Base-by-base conservation (phyloP, 2,797 vertebrate species). In the Fistularia tabacaria region DNA sequence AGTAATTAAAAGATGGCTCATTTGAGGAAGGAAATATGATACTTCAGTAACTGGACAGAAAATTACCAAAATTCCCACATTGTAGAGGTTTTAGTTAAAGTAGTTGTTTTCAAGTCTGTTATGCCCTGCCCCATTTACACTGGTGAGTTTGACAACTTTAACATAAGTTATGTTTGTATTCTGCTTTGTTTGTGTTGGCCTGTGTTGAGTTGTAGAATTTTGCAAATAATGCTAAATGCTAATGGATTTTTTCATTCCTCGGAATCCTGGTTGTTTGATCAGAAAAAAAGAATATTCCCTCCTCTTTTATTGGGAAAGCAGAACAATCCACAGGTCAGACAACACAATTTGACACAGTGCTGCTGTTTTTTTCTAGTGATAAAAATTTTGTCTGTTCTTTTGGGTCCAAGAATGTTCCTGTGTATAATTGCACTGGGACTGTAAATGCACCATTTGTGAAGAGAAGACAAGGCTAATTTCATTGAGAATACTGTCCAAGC, bases 381-480 rank as follows among this genome's bases (percentile, higher is more conserved):
- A 89, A 90, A 93, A 89, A 69, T 81, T 82, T 80, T 74, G 61
- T 64, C 76, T 83, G 51, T 85, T 85, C 87, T 64, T 75, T 82
- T 86, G 82, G 59, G 83, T 91, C 88, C 86, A 88, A 88, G 73
- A 76, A 86, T 91, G 82, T 79, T 88, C 81, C 86, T 85, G 73
- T 90, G 83, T 50, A 51, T 90, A 88, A 92, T 91, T 91, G 82
- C 86, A 84, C 70, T 88, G 83, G 89, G 87, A 87, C 77, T 71
- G 64, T 82, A 83, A 84, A 81, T 79, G 81, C 83, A 76, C 77
- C 79, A 66, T 80, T 84, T 76, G 88, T 92, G 90, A 89, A 81
- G 82, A 59, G 72, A 81, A 88, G 87, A 53, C 75, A 75, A 73
- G 74, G 81, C 58, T 73, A 80, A 73, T 78, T 81, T 83, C 88